Evolutionary conservation across 2,113 vertebrate genomes (phyloP).

Genomic region (Onychorhynchus coronatus): DNA sequence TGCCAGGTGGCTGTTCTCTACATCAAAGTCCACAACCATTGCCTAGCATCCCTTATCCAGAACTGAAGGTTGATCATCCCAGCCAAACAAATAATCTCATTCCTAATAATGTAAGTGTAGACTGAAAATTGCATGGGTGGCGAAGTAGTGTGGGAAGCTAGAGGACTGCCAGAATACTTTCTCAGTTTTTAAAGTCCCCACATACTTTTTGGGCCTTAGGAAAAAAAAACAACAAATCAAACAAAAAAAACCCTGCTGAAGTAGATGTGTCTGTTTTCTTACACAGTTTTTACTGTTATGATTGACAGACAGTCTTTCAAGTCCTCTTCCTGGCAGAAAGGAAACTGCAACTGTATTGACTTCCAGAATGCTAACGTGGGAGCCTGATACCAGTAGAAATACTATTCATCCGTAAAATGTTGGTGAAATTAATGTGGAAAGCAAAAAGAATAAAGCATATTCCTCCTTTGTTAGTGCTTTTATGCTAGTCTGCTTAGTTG

Average conservation of each 20-base stretch:
- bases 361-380: not conserved
- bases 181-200: not conserved
- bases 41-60: conserved; percentile 64
- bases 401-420: not conserved
- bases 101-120: conserved; percentile 74
- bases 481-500: not conserved
- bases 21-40: conserved; percentile 38
- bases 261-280: not conserved
- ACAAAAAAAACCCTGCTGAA: not conserved
- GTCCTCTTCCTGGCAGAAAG: not conserved
- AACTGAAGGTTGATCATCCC: conserved; percentile 71
- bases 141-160: not conserved
- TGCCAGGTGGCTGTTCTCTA: conserved; percentile 44
- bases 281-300: not conserved
- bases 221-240: not conserved
- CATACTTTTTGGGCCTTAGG: not conserved
- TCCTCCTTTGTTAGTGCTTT: not conserved
- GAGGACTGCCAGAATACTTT: not conserved
- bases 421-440: not conserved
- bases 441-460: not conserved
- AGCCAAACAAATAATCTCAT: conserved; percentile 67
- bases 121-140: not conserved
- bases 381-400: not conserved
- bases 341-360: not conserved
- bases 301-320: not conserved